Percentiles rank a stretch among this genome's conserved stretches.
phyloP scores from a whole-genome alignment of 1,140 invertebrate genomes.

The Semibalanus balanoides region DNA sequence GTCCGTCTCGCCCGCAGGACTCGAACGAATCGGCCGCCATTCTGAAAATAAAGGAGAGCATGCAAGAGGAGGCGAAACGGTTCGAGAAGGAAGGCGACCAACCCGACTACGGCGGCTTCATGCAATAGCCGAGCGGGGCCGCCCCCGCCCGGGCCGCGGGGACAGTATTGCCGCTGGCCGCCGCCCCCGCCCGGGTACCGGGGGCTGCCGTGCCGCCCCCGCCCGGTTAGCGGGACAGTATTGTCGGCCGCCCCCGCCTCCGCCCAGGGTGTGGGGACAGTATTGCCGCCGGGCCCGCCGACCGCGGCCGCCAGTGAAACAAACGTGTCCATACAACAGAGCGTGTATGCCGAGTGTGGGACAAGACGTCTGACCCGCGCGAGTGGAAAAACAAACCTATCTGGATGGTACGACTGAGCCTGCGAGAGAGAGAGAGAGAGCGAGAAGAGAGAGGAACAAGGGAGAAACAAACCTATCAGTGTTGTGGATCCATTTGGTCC shows the following conservation, averaged over 20 bases:
- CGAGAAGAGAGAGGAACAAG: background rate
- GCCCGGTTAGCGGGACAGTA: background rate
- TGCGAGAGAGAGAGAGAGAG: background rate
- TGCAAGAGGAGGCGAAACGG: constrained; percentile 98
- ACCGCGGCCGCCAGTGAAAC: background rate
- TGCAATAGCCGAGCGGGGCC: background rate
- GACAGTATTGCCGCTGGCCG: background rate
- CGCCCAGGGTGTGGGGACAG: background rate
- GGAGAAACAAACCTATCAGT: background rate
- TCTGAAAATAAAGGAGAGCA: constrained; percentile 98
- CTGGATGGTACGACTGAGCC: background rate
- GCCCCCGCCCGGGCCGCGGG: too few species aligned
- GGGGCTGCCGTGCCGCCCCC: too few species aligned
- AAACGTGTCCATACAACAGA: background rate
- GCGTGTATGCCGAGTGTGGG: too few species aligned
- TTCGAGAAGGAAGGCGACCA: constrained; percentile 98
- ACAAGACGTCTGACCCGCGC: too few species aligned
- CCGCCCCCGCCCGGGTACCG: too few species aligned
- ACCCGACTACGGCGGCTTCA: constrained; percentile 55
- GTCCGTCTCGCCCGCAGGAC: constrained; percentile 43
- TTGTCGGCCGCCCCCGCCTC: too few species aligned
- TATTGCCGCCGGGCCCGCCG: background rate
- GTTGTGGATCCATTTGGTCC: constrained; percentile 1
- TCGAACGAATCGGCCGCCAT: constrained; percentile 97
- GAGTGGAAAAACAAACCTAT: too few species aligned